phyloP scores from a whole-genome alignment of 2,797 vertebrate species.

The Sternarchorhynchus goeldii region DNA sequence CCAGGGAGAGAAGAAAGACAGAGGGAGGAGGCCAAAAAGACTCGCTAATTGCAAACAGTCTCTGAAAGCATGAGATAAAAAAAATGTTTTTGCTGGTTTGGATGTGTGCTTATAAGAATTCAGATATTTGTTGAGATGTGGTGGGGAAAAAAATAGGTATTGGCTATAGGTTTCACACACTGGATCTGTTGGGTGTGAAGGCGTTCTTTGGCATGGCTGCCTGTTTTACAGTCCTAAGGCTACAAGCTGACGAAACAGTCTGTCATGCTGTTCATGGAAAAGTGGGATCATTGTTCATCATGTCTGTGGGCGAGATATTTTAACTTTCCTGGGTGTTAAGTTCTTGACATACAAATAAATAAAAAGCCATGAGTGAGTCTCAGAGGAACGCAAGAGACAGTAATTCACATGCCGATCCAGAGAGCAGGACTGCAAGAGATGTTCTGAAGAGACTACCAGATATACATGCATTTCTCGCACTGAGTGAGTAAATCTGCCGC shows the following conservation, averaged over 20 bases:
- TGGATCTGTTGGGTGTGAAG: constrained; percentile 32
- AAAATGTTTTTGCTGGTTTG: neutral
- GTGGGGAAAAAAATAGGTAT: neutral
- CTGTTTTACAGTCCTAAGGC: constrained; percentile 49
- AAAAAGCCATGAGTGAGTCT: constrained; percentile 65
- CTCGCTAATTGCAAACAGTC: neutral
- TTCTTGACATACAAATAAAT: constrained; percentile 66
- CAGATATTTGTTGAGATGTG: neutral
- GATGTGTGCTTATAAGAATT: neutral
- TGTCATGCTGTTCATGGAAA: constrained; percentile 58
- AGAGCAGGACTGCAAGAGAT: constrained; percentile 58
- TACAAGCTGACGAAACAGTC: constrained; percentile 50
- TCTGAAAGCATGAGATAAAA: neutral
- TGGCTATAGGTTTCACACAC: constrained; percentile 1
- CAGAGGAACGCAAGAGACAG: constrained; percentile 62
- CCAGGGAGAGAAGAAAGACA: constrained; percentile 10
- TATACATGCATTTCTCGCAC: constrained; percentile 64
- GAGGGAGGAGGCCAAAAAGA: neutral
- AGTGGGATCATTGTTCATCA: constrained; percentile 61
- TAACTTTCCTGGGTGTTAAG: constrained; percentile 54
- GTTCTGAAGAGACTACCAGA: constrained; percentile 59
- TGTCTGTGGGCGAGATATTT: constrained; percentile 61
- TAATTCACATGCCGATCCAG: constrained; percentile 15
- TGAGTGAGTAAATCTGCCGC: constrained; percentile 69
- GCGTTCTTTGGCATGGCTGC: constrained; percentile 40